A percentile compares a stretch with the other conserved stretches of the same genome.
phyloP scores from a whole-genome alignment of 2,113 vertebrate genomes.

The Mormyrus lacerda region DNA sequence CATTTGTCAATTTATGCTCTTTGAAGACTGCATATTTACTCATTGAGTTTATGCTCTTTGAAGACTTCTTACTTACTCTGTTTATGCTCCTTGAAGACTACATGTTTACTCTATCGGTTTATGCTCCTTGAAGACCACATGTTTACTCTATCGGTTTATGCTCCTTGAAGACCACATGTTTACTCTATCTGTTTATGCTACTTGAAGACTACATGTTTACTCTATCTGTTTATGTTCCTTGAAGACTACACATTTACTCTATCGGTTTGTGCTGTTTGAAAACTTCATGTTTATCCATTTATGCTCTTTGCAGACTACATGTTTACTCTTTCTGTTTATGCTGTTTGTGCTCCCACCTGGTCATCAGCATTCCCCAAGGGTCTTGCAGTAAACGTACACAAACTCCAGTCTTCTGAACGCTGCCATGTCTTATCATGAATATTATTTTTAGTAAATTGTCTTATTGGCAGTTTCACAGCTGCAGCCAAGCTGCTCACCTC shows the following conservation, averaged over 20 bases:
- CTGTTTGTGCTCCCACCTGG: neutral
- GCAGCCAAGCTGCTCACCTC: neutral
- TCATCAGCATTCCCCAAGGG: neutral
- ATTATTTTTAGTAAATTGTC: constrained; percentile 19
- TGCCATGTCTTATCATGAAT: neutral
- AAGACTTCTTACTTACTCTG: too few relatives aligned
- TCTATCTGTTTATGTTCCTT: neutral
- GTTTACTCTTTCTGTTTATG: neutral
- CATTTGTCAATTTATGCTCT: neutral
- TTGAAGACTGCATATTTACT: neutral
- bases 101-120: neutral
- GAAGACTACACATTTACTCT: too few relatives aligned
- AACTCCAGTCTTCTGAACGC: neutral
- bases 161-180: neutral
- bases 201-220: neutral
- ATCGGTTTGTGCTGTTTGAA: too few relatives aligned
- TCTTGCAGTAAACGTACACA: constrained; percentile 4
- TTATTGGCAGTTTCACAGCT: constrained; percentile 6
- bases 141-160: neutral
- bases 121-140: neutral
- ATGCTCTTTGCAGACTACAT: neutral
- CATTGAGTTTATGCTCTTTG: neutral
- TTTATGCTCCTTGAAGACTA: neutral
- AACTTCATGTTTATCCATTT: neutral
- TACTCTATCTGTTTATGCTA: neutral